Conservation (phyloP, 2,797 vertebrate species). For the Coranthus polyacanthus region DNA sequence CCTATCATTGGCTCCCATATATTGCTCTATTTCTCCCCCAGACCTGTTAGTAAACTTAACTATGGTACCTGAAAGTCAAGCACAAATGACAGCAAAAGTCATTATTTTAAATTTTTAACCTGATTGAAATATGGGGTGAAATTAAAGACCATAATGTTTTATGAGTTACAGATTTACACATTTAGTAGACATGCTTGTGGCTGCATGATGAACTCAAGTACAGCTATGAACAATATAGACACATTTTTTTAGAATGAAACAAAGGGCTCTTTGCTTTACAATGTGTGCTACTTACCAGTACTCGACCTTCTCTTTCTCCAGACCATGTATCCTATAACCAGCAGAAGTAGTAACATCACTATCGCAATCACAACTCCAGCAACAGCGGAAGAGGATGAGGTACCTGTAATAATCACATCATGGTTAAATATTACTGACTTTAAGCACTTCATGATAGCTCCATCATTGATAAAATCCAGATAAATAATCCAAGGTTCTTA, state of each 20-base stretch:
- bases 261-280: no score
- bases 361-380: conserved; percentile 48
- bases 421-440: not conserved
- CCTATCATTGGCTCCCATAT: conserved; percentile 61
- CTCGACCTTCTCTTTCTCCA: conserved; percentile 62
- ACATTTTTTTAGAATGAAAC: no score
- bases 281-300: conserved; percentile 47
- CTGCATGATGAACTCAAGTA: no score
- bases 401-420: conserved; percentile 40
- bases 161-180: no score
- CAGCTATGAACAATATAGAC: no score
- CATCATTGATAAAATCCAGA: not conserved
- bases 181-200: no score
- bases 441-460: not conserved
- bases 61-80: conserved; percentile 50
- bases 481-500: conserved; percentile 25
- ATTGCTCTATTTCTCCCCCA: conserved; percentile 49
- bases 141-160: no score
- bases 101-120: not conserved
- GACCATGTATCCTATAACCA: conserved; percentile 51
- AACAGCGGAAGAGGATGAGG: conserved; percentile 41
- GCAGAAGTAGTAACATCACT: conserved; percentile 47
- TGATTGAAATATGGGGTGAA: no score
- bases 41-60: conserved; percentile 69
- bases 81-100: not conserved